A percentile compares a stretch with the other conserved stretches of the same genome.
Conservation (phyloP, 1,140 invertebrate species). For the Lepidurus packardi region DNA sequence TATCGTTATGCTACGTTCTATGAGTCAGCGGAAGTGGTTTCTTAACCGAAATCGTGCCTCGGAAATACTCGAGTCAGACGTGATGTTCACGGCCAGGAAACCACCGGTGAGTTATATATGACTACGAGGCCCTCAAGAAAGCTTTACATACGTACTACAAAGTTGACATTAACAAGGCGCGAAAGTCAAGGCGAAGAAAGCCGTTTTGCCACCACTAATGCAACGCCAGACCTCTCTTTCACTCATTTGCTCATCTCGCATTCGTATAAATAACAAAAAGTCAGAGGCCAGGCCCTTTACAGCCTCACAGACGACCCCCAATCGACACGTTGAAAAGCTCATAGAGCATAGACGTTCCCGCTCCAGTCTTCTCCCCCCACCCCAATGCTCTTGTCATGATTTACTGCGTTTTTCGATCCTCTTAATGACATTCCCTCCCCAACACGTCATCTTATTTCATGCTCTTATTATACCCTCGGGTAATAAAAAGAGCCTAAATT, state of each 20-base stretch:
- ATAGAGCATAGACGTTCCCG: background rate
- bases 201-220: background rate
- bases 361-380: background rate
- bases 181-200: background rate
- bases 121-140: background rate
- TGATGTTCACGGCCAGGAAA: background rate
- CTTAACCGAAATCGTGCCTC: slow-evolving; percentile 3
- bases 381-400: background rate
- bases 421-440: background rate
- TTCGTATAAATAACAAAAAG: background rate
- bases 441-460: slow-evolving; percentile 10
- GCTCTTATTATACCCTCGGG: background rate
- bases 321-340: background rate
- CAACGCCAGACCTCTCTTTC: background rate
- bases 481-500: slow-evolving; percentile 16
- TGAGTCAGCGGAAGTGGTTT: slow-evolving; percentile 14
- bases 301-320: slow-evolving; percentile 17
- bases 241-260: background rate
- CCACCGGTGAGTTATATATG: background rate
- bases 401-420: background rate
- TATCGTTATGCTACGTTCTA: background rate
- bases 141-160: background rate
- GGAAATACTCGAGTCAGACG: background rate
- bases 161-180: slow-evolving; percentile 6
- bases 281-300: background rate